Base-by-base conservation (phyloP, 2,888 invertebrate genomes). In the Brachyopa scutellaris region DNA sequence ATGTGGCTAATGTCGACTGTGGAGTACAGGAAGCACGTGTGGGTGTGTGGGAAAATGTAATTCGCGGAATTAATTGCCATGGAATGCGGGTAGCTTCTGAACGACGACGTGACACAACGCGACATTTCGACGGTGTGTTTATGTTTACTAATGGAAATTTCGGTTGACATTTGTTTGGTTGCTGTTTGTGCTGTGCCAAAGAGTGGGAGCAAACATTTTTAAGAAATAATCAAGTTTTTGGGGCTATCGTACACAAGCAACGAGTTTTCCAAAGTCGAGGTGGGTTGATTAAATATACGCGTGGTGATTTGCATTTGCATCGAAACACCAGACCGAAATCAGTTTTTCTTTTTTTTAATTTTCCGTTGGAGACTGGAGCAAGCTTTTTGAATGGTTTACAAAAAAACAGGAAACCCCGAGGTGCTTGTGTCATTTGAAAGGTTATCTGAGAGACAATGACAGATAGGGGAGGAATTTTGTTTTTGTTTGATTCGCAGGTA, bases 141-240 rank as follows among this genome's bases (percentile, higher is more conserved):
- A 62, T n/a, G 15, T 53, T 23, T 62, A 11, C 19, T 72, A 42
- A 62, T 62, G 62, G 42, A 42, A 72, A 33, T 51, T 59, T 31
- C 6, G 15, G 21, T 31, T 51, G 49, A 70, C 51, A 40, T 26
- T 53, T 53, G 40, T 47, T 69, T 51, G 45, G 49, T 61, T 61
- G 29, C 29, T 31, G 19, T 26, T 17, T 9, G 26, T 17, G 17
- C 7, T 36, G n/a, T 21, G 17, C 7, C 45, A 45, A 26, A 11
- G 13, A 26, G 49, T n/a, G 2, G 26, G 15, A 47, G 13, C 11
- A 11, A n/a, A 15, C 49, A 9, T 29, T 49, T 19, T 31, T 11
- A 55, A 13, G 19, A 29, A 26, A 29, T 29, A 49, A 49, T 49
- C 49, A 49, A 49, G 49, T 49, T 49, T 29, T 15, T 11, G 26